Evolutionary conservation across 2,113 vertebrate species (phyloP).

Genomic region (Silurus asotus): DNA sequence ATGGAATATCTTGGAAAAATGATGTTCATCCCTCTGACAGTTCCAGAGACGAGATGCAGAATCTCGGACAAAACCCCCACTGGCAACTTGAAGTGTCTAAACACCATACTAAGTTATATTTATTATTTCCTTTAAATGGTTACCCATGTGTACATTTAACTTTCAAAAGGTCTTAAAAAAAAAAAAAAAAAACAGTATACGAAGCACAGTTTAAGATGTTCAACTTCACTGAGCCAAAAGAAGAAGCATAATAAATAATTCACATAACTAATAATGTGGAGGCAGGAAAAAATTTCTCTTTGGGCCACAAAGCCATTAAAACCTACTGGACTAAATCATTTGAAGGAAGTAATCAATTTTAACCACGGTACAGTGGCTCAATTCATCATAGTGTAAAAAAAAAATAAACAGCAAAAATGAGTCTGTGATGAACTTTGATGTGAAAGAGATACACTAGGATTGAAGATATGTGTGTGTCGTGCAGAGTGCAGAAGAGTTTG

Average conservation of each 20-base stretch:
- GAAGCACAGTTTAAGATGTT: slow-evolving; percentile 15
- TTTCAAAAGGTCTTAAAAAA: neutral
- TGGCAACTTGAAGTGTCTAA: neutral
- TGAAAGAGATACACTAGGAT: neutral
- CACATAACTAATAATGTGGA: slow-evolving; percentile 40
- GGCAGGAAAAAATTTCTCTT: slow-evolving; percentile 29
- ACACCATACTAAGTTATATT: neutral
- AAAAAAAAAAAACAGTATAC: neutral
- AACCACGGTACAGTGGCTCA: slow-evolving; percentile 41
- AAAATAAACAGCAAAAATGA: slow-evolving; percentile 38
- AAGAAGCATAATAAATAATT: slow-evolving; percentile 38
- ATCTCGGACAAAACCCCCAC: neutral
- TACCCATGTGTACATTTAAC: neutral
- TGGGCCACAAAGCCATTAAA: slow-evolving; percentile 38
- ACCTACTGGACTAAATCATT: slow-evolving; percentile 45
- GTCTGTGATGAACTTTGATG: slow-evolving; percentile 14
- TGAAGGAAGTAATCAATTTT: slow-evolving; percentile 47
- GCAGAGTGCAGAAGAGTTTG: neutral
- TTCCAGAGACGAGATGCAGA: too few species aligned
- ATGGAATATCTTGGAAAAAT: neutral
- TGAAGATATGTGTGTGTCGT: neutral
- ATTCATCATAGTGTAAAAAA: slow-evolving; percentile 25
- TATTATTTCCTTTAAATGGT: neutral
- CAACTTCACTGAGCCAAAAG: slow-evolving; percentile 34
- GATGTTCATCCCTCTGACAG: neutral